Base-by-base conservation (phyloP, 2,888 invertebrate species). In the Julus scandinavius region DNA sequence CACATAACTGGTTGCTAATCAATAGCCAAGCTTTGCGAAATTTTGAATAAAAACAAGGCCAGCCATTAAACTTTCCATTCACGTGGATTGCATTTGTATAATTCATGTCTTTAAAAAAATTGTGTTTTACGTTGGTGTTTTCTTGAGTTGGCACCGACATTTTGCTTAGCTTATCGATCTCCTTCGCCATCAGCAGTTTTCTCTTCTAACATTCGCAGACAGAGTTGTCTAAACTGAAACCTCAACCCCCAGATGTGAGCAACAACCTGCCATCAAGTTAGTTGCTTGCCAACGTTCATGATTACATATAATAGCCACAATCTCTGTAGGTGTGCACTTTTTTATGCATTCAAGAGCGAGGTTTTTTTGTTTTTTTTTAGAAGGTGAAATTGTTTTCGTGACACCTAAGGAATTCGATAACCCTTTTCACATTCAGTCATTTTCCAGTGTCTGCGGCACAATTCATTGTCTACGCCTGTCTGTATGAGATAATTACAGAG, bases 321-420 rank as follows among this genome's bases (percentile, higher is more conserved):
- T 72, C 72, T 20, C 72, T 29, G 72, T 72, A 72, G 72, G 72
- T 72, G 72, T 72, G 72, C 72, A n/a, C 72, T 29, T 72, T 72
- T 72, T 72, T 20, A 72, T 72, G 72, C 72, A 72, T 72, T 72
- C 72, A 72, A 72, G 72, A 72, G 72, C 72, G 72, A 72, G 29
- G 29, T 63, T 63, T 63, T 63, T 63, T 29, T 63, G 15, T 63
- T 20, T 63, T 29, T 63, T 63, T 63, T 63, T 63, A 63, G 72
- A 72, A 72, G 72, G 72, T 72, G 72, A 72, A 72, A 72, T 72
- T 29, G 72, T 29, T 72, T 72, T 72, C 72, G 72, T 29, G 72
- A 72, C 72, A 72, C 72, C 72, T 72, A n/a, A 72, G 72, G 72
- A 72, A 72, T 72, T 72, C 72, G 72, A 72, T 72, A 72, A 72